Evolutionary conservation across 2,888 invertebrate genomes (phyloP).

Genomic region (Idaea biselata): DNA sequence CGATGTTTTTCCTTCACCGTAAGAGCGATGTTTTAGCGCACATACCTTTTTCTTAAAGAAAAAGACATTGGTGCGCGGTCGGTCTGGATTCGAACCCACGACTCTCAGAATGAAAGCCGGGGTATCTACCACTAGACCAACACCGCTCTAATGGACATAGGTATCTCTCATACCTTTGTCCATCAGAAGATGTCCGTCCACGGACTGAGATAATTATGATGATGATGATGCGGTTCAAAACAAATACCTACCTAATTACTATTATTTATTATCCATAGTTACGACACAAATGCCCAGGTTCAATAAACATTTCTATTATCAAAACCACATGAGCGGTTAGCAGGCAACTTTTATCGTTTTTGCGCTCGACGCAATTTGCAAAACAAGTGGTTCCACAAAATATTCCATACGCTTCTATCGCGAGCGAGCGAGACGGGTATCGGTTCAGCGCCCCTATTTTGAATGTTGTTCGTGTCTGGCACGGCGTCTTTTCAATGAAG

Average conservation of each 20-base stretch:
- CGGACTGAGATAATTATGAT: no score
- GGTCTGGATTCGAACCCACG: no score
- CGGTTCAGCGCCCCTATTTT: constrained; percentile 58
- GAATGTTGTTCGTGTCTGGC: constrained; percentile 59
- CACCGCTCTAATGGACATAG: no score
- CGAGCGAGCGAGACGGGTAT: constrained; percentile 63
- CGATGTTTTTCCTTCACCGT: no score
- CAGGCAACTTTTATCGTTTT: constrained; percentile 50
- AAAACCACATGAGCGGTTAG: constrained; percentile 14
- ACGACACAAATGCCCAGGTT: constrained; percentile 16
- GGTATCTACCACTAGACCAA: no score
- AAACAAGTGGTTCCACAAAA: constrained; percentile 76
- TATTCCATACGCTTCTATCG: constrained; percentile 75
- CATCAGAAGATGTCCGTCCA: no score
- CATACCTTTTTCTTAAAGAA: no score
- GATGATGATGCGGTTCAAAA: neutral
- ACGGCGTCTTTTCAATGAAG: constrained; percentile 63
- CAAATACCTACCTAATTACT: constrained; percentile 23
- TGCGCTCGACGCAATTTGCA: constrained; percentile 74
- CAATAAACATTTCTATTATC: constrained; percentile 38
- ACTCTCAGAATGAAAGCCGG: no score
- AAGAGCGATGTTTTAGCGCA: no score
- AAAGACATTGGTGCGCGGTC: no score
- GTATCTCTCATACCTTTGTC: no score
- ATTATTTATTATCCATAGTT: constrained; percentile 17